These are phyloP conservation scores for Microchrysa polita DNA, from an alignment of 2,888 invertebrate species.

Conservation along the genomic window DNA sequence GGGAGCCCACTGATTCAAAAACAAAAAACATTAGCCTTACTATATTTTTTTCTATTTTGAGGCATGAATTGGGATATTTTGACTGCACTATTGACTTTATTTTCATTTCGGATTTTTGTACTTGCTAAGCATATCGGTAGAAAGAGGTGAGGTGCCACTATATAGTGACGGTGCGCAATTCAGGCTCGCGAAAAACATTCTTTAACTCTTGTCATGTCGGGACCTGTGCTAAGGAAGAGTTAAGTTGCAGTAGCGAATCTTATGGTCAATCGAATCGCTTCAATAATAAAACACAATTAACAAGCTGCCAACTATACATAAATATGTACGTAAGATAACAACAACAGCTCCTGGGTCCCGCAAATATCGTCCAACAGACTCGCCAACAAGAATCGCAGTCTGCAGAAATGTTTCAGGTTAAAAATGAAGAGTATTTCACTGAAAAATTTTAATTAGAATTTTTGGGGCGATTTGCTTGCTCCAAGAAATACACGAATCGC, in stretches of 20 bases:
- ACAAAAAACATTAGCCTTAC: too few species aligned
- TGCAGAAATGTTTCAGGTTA: background rate
- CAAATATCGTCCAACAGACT: background rate
- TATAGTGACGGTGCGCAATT: slow-evolving; percentile 37
- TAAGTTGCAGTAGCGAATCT: slow-evolving; percentile 35
- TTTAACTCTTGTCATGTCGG: slow-evolving; percentile 41
- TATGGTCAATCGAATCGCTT: slow-evolving; percentile 40
- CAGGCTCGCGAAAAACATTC: slow-evolving; percentile 44
- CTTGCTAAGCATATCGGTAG: background rate
- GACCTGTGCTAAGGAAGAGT: slow-evolving; percentile 33
- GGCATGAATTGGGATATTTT: too few species aligned
- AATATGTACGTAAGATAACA: too few species aligned
- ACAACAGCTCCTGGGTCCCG: background rate
- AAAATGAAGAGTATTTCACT: slow-evolving; percentile 27
- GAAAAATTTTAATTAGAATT: slow-evolving; percentile 45
- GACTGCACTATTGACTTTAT: too few species aligned
- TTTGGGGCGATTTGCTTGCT: slow-evolving; percentile 33
- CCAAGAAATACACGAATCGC: slow-evolving; percentile 21
- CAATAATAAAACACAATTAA: slow-evolving; percentile 30
- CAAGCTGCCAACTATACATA: slow-evolving; percentile 30
- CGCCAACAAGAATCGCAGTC: background rate
- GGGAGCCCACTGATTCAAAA: too few species aligned
- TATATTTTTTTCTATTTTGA: too few species aligned
- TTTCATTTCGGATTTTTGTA: slow-evolving; percentile 12
- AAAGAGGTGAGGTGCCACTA: slow-evolving; percentile 37